Conservation (phyloP, 2,113 vertebrate species). For the Halcyon malimbica region DNA sequence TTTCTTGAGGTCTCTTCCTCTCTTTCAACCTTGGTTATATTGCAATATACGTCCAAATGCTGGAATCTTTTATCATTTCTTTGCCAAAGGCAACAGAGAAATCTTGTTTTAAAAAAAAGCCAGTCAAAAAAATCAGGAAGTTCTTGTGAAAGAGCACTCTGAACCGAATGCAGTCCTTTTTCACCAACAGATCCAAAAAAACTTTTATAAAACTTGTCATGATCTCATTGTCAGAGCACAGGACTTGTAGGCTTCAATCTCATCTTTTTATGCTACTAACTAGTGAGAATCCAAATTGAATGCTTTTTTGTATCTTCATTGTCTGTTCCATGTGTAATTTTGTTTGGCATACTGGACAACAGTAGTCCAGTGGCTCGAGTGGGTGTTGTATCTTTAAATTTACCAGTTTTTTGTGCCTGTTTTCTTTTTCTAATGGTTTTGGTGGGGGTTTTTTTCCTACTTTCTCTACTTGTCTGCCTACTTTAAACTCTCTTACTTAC, state of each 20-base stretch:
- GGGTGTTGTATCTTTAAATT: background rate
- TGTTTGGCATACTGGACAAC: background rate
- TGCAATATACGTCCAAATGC: background rate
- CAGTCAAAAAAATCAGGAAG: background rate
- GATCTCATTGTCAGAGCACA: background rate
- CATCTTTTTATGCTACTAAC: background rate
- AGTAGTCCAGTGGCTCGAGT: background rate
- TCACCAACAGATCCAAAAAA: background rate
- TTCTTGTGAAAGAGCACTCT: background rate
- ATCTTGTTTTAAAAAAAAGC: background rate
- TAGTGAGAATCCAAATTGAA: background rate
- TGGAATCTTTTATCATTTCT: background rate
- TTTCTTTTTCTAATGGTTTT: no score
- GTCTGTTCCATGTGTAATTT: background rate
- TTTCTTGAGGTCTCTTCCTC: background rate
- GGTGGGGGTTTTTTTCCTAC: rapidly evolving
- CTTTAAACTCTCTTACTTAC: background rate
- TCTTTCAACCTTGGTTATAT: background rate
- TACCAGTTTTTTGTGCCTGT: rapidly evolving
- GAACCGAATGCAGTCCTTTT: background rate
- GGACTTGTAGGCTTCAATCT: background rate
- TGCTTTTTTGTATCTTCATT: background rate
- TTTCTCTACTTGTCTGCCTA: background rate
- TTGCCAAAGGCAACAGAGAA: background rate
- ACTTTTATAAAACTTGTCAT: background rate